These are phyloP conservation scores for Scaptomyza parva DNA, from an alignment of 2,888 invertebrate genomes.

Conservation along the genomic window DNA sequence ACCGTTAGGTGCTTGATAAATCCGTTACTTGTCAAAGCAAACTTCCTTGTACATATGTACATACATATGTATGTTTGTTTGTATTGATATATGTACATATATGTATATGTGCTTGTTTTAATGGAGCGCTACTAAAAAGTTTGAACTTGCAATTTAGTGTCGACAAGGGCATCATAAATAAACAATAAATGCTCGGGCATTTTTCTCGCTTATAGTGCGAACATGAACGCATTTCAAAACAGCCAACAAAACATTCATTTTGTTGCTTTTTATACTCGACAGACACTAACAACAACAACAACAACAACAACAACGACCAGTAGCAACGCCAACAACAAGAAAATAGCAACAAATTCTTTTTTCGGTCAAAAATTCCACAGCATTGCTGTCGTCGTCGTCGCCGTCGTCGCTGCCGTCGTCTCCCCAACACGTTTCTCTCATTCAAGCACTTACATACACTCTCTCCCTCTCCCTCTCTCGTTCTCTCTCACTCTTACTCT, in stretches of 20 bases:
- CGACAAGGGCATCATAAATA: constrained; percentile 60
- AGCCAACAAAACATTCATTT: constrained; percentile 60
- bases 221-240: constrained; percentile 48
- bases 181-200: constrained; percentile 49
- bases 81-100: not conserved
- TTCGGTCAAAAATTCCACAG: constrained; percentile 64
- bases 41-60: not conserved
- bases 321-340: constrained; percentile 15
- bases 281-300: constrained; percentile 22
- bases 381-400: constrained; percentile 1
- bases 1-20: not conserved
- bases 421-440: not conserved
- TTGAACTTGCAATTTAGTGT: constrained; percentile 57
- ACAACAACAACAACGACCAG: constrained; percentile 27
- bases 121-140: constrained; percentile 27
- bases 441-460: not conserved
- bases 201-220: constrained; percentile 44
- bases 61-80: not conserved
- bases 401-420: not conserved
- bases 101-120: constrained; percentile 5
- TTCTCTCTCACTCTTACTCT: too few species aligned
- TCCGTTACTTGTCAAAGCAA: too few species aligned
- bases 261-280: constrained; percentile 40
- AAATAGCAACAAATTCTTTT: constrained; percentile 17
- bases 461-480: not conserved